Conservation (phyloP, 2,888 invertebrate species). For the Flexamia atlantica region DNA sequence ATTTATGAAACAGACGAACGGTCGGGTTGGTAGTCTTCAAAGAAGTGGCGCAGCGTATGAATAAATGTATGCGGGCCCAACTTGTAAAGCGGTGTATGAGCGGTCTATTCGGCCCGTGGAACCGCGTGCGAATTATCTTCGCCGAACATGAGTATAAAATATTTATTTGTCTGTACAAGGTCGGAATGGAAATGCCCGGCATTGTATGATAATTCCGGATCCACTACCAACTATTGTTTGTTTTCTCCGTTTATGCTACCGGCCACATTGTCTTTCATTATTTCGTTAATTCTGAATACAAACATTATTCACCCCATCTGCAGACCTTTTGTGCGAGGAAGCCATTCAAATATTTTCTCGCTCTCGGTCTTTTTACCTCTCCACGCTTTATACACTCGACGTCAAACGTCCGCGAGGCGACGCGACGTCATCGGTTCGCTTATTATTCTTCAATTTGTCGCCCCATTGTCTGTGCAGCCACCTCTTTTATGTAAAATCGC, state of each 20-base stretch:
- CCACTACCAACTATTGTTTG: slow-evolving; percentile 54
- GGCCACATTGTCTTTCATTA: slow-evolving; percentile 51
- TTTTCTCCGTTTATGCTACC: slow-evolving; percentile 21
- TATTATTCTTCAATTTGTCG: slow-evolving; percentile 40
- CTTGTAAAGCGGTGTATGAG: slow-evolving; percentile 30
- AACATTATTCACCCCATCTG: slow-evolving; percentile 37
- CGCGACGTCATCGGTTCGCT: neutral
- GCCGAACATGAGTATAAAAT: slow-evolving; percentile 48
- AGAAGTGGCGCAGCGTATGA: slow-evolving; percentile 53
- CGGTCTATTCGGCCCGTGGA: neutral
- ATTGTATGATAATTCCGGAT: slow-evolving; percentile 50
- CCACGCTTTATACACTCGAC: neutral
- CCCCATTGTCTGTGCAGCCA: slow-evolving; percentile 12
- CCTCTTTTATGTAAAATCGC: slow-evolving; percentile 5
- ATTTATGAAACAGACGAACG: slow-evolving; percentile 35
- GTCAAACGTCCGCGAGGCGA: slow-evolving; percentile 4
- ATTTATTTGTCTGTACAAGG: slow-evolving; percentile 56
- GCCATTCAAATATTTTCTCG: slow-evolving; percentile 22
- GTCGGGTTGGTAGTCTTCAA: slow-evolving; percentile 44
- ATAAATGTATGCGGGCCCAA: slow-evolving; percentile 48
- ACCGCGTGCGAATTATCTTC: slow-evolving; percentile 46
- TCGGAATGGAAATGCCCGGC: slow-evolving; percentile 31
- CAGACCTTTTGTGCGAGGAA: slow-evolving; percentile 3
- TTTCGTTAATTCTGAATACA: slow-evolving; percentile 45
- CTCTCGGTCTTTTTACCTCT: neutral